A percentile compares a stretch with the other conserved stretches of the same genome.
Conservation (phyloP, 2,113 vertebrate species). For the Alectura lathami region DNA sequence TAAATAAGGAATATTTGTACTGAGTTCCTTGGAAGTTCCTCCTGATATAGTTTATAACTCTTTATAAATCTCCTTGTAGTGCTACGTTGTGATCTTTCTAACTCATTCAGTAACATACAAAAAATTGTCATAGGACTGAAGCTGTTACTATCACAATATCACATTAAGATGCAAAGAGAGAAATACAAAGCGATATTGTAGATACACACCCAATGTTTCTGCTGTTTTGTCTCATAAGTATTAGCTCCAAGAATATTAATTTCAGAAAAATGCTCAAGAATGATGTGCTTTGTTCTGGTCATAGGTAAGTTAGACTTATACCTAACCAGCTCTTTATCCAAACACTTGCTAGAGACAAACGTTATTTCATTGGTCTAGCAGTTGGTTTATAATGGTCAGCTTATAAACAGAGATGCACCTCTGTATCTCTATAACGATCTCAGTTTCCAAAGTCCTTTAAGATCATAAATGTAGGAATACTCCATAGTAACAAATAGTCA, state of each 20-base stretch:
- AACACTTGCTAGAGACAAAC: background rate
- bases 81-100: background rate
- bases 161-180: background rate
- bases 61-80: background rate
- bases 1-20: background rate
- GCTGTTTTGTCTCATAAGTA: background rate
- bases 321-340: background rate
- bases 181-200: background rate
- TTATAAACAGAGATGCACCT: background rate
- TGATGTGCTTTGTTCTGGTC: background rate
- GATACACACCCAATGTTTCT: background rate
- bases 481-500: background rate
- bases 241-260: background rate
- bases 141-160: background rate
- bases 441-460: background rate
- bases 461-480: background rate
- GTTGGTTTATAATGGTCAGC: background rate
- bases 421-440: background rate
- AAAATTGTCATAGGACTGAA: background rate
- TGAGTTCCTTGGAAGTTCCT: background rate
- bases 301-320: background rate
- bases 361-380: background rate
- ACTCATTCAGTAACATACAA: background rate
- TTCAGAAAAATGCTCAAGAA: background rate
- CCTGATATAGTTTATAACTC: background rate